phyloP scores from a whole-genome alignment of 2,888 invertebrate genomes.

The Thera obeliscata region DNA sequence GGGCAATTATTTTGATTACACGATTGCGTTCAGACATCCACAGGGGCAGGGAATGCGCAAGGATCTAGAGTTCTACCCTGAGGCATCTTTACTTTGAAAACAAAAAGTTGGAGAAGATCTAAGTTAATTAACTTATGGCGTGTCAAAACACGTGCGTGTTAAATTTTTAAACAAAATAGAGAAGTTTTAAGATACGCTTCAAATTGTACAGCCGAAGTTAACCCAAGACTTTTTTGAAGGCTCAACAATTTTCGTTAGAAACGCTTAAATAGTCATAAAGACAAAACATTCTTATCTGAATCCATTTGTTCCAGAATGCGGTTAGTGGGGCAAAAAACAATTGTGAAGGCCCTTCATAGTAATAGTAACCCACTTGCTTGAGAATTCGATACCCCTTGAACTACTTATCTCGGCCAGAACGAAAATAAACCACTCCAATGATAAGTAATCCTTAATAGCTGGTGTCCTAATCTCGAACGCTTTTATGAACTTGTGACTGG shows the following conservation, averaged over 20 bases:
- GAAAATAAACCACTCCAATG: slow-evolving; percentile 47
- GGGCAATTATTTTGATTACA: slow-evolving; percentile 35
- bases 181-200: slow-evolving; percentile 28
- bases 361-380: slow-evolving; percentile 72
- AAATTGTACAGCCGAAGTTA: slow-evolving; percentile 11
- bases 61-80: slow-evolving; percentile 22
- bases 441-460: slow-evolving; percentile 45
- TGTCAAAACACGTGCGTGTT: slow-evolving; percentile 39
- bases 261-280: slow-evolving; percentile 42
- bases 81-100: slow-evolving; percentile 16
- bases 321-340: slow-evolving; percentile 76
- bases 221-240: slow-evolving; percentile 21
- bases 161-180: slow-evolving; percentile 33
- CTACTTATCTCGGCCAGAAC: slow-evolving; percentile 62
- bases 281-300: slow-evolving; percentile 49
- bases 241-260: slow-evolving; percentile 31
- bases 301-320: slow-evolving; percentile 58
- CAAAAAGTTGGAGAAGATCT: slow-evolving; percentile 44
- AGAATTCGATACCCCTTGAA: slow-evolving; percentile 73
- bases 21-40: slow-evolving; percentile 18
- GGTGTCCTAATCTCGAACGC: slow-evolving; percentile 36
- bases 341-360: slow-evolving; percentile 62
- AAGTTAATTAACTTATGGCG: slow-evolving; percentile 35
- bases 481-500: slow-evolving; percentile 30
- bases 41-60: slow-evolving; percentile 14